phyloP scores from a whole-genome alignment of 2,113 vertebrate species.

The Sphaerodactylus townsendi region DNA sequence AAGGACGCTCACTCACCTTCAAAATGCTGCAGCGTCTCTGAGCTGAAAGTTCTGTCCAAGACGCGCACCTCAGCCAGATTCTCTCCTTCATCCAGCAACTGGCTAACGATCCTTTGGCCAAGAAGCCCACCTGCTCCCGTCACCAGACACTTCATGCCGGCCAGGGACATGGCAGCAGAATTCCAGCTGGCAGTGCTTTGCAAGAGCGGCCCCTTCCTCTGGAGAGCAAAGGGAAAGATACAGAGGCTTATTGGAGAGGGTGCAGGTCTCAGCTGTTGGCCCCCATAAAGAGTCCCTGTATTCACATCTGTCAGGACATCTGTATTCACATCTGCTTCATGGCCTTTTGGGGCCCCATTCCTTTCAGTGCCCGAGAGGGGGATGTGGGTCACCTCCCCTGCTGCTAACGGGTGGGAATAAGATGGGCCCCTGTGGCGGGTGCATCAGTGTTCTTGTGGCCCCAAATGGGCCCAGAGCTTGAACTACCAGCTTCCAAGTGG shows the following conservation, averaged over 20 bases:
- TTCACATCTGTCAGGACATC: background rate
- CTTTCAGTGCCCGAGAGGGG: too few relatives aligned
- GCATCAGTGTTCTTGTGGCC: too few relatives aligned
- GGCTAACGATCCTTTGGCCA: constrained; percentile 78
- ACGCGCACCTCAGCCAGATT: constrained; percentile 79
- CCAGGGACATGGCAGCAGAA: constrained; percentile 70
- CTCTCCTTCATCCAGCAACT: constrained; percentile 84
- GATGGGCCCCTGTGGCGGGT: too few relatives aligned
- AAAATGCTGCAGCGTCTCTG: constrained; percentile 53
- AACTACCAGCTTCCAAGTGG: too few relatives aligned
- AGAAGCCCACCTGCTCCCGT: constrained; percentile 91
- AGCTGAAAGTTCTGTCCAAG: constrained; percentile 79
- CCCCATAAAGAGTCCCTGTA: background rate
- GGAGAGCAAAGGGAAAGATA: background rate
- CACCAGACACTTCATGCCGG: constrained; percentile 83
- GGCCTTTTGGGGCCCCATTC: too few relatives aligned
- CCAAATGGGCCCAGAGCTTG: too few relatives aligned
- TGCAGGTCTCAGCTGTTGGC: background rate
- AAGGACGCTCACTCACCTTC: constrained; percentile 59
- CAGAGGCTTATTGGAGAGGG: background rate
- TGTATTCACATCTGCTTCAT: background rate
- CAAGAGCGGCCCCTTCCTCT: background rate
- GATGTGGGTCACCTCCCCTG: too few relatives aligned
- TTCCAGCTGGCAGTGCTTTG: accelerated
- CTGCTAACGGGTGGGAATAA: too few relatives aligned